Evolutionary conservation across 2,113 vertebrate species (phyloP).

Genomic region (Pholis gunnellus): DNA sequence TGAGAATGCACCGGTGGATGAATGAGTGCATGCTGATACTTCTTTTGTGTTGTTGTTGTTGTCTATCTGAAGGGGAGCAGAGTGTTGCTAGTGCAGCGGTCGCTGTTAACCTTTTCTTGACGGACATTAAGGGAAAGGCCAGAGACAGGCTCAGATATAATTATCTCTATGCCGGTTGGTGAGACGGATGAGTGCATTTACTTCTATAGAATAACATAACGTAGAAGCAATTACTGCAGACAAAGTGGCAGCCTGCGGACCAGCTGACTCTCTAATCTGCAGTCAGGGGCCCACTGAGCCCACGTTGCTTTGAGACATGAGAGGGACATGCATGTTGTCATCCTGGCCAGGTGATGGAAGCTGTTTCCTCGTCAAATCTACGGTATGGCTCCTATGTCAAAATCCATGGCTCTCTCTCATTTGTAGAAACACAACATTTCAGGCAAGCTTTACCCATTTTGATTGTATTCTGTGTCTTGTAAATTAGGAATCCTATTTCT

Average conservation of each 20-base stretch:
- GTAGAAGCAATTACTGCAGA: constrained; percentile 2
- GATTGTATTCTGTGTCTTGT: not conserved
- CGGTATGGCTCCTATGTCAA: not conserved
- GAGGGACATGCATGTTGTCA: not conserved
- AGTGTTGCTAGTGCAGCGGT: not conserved
- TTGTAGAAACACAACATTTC: not conserved
- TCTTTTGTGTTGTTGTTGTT: not conserved
- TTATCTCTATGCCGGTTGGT: not conserved
- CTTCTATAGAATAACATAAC: not conserved
- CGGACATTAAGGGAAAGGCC: not conserved
- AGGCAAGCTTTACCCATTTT: not conserved
- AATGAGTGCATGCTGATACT: not conserved
- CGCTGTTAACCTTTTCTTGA: not conserved
- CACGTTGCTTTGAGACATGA: not conserved
- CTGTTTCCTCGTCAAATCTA: not conserved
- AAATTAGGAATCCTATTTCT: not conserved
- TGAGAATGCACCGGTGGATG: constrained; percentile 20
- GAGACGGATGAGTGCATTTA: not conserved
- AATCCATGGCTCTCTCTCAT: not conserved
- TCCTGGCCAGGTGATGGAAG: not conserved
- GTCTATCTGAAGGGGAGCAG: not conserved
- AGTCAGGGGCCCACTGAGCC: not conserved
- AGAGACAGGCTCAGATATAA: not conserved
- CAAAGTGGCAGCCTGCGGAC: constrained; percentile 40
- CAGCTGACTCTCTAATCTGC: constrained; percentile 20